Conservation (phyloP, 2,888 invertebrate species). For the Gasteruption jaculator region DNA sequence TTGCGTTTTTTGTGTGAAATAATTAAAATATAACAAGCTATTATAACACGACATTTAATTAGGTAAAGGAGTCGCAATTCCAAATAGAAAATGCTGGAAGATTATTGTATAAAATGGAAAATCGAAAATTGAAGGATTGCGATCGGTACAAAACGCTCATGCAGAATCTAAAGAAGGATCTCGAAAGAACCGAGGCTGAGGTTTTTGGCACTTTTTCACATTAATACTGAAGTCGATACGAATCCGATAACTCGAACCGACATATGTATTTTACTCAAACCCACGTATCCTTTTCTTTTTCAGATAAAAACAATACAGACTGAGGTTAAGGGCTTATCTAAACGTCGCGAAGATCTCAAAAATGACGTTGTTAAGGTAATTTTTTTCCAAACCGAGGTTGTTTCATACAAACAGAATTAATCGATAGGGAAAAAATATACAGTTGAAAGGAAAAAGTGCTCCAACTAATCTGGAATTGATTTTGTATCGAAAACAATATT, state of each 20-base stretch:
- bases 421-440: neutral
- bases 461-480: too few species aligned
- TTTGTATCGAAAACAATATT: too few species aligned
- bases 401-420: neutral
- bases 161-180: conserved; percentile 32
- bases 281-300: neutral
- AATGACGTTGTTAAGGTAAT: conserved; percentile 30
- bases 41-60: neutral
- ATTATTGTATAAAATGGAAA: conserved; percentile 25
- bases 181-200: conserved; percentile 33
- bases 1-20: neutral
- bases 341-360: conserved; percentile 27
- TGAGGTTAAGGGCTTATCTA: conserved; percentile 26
- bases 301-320: conserved; percentile 28
- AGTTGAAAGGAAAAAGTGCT: too few species aligned
- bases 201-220: conserved; percentile 23
- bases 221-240: neutral
- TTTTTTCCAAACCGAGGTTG: neutral
- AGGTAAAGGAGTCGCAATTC: conserved; percentile 23
- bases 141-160: conserved; percentile 30
- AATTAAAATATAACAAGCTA: neutral
- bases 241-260: neutral
- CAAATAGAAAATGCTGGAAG: conserved; percentile 27
- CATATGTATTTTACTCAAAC: too few species aligned
- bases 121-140: conserved; percentile 22